Evolutionary conservation across 2,113 vertebrate genomes (phyloP), one percentile per base, ranked within the genome.

Genomic region (Eurypyga helias): DNA sequence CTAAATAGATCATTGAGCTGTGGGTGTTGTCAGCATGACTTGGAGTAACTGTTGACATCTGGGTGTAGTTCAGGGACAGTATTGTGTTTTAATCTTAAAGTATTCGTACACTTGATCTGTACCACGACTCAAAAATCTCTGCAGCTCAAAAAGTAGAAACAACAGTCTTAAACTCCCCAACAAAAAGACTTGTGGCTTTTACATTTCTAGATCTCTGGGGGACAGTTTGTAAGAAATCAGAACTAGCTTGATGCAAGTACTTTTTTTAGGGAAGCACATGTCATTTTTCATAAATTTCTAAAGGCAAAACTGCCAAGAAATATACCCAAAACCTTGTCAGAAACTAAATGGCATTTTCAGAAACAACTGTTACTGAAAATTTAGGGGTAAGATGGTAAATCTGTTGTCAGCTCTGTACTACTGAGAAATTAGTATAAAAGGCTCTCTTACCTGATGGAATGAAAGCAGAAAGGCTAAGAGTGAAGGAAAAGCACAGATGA

Each of bases 1-100:
- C 89, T 96, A 89, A 96, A 87, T 64, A 87, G 65, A 92, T 51
- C 77, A 82, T 84, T 80, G 84, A 60, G 45, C 69, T 87, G 91
- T 95, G 80, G 87, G 77, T 89, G 91, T 87, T 89, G 55, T 87
- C 77, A 89, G 14, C 4, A 1, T 43, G 65, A 29, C 84, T 96
- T 19, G 6, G 52, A 94, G 58, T 82, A 83, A 52, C 61, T 91
- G 38, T 93, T 93, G 87, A 31, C 91, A 89, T 43, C 60, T 90
- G 67, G 23, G 69, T 87, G 52, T 87, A 91, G 80, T 55, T 96
- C 72, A 75, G 64, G 51, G 38, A 89, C 26, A 38, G 45, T 82
- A 77, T 87, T 92, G 60, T 87, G 20, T 75, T 95, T 90, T 71
- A 83, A 62, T 73, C 76, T 86, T 94, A 88, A 83, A 83, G 86